Evolutionary conservation across 2,113 vertebrate genomes (phyloP).

Genomic region (Pachyramphus minor): DNA sequence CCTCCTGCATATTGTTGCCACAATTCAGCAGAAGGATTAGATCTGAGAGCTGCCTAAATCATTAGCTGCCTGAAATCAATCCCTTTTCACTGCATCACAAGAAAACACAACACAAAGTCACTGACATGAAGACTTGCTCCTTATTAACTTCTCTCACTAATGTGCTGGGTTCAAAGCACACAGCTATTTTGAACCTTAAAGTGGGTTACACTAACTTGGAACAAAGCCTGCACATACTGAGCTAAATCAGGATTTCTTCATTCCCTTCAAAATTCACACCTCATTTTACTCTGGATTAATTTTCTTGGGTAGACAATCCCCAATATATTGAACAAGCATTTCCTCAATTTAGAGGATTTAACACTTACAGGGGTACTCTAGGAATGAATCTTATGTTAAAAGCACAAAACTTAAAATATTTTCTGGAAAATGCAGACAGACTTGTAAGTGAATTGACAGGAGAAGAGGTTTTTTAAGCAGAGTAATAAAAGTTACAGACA

Average conservation of each 20-base stretch:
- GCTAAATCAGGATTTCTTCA: not conserved
- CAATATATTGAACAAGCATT: not conserved
- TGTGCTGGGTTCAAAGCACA: not conserved
- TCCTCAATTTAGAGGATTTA: not conserved
- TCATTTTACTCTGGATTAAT: slow-evolving; percentile 13
- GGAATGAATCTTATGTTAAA: not conserved
- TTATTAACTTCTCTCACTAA: not conserved
- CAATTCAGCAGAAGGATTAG: not conserved
- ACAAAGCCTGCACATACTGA: not conserved
- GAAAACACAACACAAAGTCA: not conserved
- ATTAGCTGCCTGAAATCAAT: not conserved
- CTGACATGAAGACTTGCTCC: not conserved
- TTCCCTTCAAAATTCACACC: slow-evolving; percentile 9
- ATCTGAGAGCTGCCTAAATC: not conserved
- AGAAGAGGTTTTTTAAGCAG: not conserved
- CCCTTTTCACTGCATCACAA: not conserved
- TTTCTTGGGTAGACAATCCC: slow-evolving; percentile 14
- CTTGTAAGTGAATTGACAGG: not conserved
- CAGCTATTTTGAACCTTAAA: slow-evolving; percentile 11
- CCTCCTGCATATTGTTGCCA: not conserved
- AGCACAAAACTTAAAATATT: not conserved
- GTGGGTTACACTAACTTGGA: not conserved
- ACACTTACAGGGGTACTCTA: not conserved
- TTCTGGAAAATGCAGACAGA: slow-evolving; percentile 7
- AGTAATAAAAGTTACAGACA: not conserved